These are phyloP conservation scores for Cassiopea xamachana DNA, from an alignment of 30 jellyfish, hydroid and myxozoan genomes.

Conservation along the genomic window DNA sequence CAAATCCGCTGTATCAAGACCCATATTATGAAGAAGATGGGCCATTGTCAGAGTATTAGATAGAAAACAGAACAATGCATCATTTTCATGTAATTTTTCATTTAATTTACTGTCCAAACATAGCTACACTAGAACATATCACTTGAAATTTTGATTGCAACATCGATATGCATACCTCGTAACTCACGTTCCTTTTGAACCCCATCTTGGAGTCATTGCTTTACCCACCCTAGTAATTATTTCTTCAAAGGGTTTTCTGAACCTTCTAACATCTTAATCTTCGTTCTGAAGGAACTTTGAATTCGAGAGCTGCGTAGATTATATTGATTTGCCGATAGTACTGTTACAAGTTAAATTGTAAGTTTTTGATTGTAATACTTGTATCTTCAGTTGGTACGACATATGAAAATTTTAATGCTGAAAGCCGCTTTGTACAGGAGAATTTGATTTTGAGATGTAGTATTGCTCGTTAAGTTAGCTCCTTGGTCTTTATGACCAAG, in stretches of 20 bases:
- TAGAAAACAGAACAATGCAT: constrained; percentile 10
- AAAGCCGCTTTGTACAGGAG: not conserved
- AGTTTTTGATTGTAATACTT: not conserved
- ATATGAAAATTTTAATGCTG: not conserved
- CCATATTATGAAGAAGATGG: constrained; percentile 97
- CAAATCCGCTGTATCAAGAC: constrained; percentile 98
- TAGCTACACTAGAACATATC: not conserved
- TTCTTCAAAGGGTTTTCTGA: too few species aligned
- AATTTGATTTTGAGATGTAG: not conserved
- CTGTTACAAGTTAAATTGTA: not conserved
- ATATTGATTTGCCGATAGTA: not conserved
- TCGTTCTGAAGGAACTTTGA: not conserved
- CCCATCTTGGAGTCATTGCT: too few species aligned
- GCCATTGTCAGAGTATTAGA: constrained; percentile 88
- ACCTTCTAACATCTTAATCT: not conserved
- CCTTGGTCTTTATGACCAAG: not conserved
- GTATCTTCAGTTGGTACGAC: not conserved
- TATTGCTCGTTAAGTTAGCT: not conserved
- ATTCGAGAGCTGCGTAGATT: not conserved
- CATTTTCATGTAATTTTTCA: not conserved
- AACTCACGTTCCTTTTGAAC: not conserved
- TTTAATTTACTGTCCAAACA: not conserved
- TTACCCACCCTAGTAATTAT: too few species aligned
- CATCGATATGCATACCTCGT: not conserved
- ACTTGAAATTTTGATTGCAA: not conserved